Conservation (phyloP, 53 echinoderm and acorn worm species). For the Crossaster papposus region DNA sequence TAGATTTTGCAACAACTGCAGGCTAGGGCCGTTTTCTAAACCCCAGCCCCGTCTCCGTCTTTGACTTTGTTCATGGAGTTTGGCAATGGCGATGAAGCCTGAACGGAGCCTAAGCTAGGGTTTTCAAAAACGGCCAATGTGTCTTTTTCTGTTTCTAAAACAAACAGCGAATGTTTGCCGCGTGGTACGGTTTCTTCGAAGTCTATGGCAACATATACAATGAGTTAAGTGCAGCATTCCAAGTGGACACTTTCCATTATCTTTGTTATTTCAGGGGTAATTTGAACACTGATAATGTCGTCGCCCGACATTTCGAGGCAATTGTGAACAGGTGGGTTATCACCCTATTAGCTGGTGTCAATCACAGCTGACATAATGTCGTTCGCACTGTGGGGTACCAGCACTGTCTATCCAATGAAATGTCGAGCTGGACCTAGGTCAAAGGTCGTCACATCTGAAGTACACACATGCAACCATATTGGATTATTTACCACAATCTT, state of each 20-base stretch:
- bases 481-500: neutral
- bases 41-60: too few relatives aligned
- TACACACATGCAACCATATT: conserved; percentile 1
- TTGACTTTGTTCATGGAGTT: too few relatives aligned
- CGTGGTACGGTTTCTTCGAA: neutral
- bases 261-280: neutral
- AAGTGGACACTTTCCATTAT: neutral
- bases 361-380: conserved; percentile 5
- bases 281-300: conserved; percentile 1
- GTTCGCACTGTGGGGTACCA: too few relatives aligned
- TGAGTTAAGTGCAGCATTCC: neutral
- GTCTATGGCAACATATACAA: neutral
- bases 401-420: too few relatives aligned
- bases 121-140: too few relatives aligned
- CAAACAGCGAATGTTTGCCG: neutral
- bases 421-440: conserved; percentile 35
- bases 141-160: neutral
- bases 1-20: neutral
- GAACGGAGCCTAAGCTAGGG: too few relatives aligned
- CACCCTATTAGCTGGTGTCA: conserved; percentile 23
- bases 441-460: conserved; percentile 24
- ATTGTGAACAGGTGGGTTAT: neutral
- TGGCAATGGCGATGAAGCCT: too few relatives aligned
- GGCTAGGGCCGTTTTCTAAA: too few relatives aligned
- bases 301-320: conserved; percentile 17